These are phyloP conservation scores for Harpalus rubripes DNA, from an alignment of 2,888 invertebrate genomes.

Conservation along the genomic window DNA sequence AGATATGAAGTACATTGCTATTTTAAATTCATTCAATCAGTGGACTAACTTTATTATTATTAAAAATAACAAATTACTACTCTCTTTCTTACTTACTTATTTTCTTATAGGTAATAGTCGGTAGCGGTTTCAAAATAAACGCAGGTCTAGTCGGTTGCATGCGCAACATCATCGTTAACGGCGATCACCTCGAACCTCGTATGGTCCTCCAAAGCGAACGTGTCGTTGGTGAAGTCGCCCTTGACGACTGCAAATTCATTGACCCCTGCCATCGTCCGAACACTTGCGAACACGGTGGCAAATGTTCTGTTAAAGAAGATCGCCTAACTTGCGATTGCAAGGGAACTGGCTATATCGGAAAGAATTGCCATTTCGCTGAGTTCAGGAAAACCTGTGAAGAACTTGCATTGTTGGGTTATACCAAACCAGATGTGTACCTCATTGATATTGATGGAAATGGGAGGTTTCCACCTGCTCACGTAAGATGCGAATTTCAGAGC, in stretches of 20 bases:
- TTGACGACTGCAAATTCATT: slow-evolving; percentile 93
- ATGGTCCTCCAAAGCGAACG: slow-evolving; percentile 89
- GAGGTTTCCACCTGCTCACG: slow-evolving; percentile 93
- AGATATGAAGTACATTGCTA: too few species aligned
- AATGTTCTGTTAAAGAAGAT: slow-evolving; percentile 93
- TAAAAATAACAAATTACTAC: too few species aligned
- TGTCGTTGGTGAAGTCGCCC: slow-evolving; percentile 92
- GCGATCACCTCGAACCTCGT: slow-evolving; percentile 87
- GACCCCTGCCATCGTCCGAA: slow-evolving; percentile 94
- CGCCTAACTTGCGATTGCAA: slow-evolving; percentile 93
- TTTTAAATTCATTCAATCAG: too few species aligned
- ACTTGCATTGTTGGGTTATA: slow-evolving; percentile 90
- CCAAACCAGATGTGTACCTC: slow-evolving; percentile 93
- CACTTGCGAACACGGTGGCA: slow-evolving; percentile 95
- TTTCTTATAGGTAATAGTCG: slow-evolving; percentile 79
- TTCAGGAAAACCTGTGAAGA: slow-evolving; percentile 96
- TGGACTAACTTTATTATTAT: too few species aligned
- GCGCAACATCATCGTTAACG: slow-evolving; percentile 92
- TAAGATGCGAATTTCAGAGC: slow-evolving; percentile 94
- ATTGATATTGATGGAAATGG: slow-evolving; percentile 97
- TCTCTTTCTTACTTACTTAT: slow-evolving; percentile 71
- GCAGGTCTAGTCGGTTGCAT: slow-evolving; percentile 94
- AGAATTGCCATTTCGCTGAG: slow-evolving; percentile 96
- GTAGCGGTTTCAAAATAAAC: slow-evolving; percentile 88
- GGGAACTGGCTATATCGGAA: slow-evolving; percentile 94